Evolutionary conservation across 2,888 invertebrate genomes (phyloP).

Genomic region (Odontocerum albicorne): DNA sequence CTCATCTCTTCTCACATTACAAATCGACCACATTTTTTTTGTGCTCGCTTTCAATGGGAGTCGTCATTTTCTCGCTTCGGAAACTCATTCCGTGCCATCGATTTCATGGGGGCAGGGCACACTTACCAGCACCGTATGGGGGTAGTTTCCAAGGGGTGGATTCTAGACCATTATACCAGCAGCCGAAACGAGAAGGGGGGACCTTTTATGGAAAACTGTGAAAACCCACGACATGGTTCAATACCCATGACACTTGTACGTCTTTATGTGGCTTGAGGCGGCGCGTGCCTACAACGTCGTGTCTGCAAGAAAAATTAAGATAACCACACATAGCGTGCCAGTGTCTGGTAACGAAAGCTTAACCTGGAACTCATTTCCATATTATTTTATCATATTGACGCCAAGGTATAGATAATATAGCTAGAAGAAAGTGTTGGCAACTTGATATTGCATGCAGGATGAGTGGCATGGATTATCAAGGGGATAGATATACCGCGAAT

Average conservation of each 20-base stretch:
- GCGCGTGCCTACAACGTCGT: no score
- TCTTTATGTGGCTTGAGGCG: slow-evolving; percentile 26
- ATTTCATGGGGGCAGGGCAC: slow-evolving; percentile 25
- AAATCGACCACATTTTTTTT: background rate
- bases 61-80: slow-evolving; percentile 25
- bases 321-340: no score
- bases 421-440: no score
- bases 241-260: slow-evolving; percentile 33
- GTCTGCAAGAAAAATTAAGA: no score
- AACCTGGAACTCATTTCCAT: no score
- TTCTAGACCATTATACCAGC: slow-evolving; percentile 26
- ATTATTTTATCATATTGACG: no score
- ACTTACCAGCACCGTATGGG: slow-evolving; percentile 28
- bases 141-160: slow-evolving; percentile 22
- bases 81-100: slow-evolving; percentile 29
- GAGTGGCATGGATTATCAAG: no score
- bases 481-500: no score
- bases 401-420: no score
- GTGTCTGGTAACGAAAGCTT: no score
- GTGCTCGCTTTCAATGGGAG: slow-evolving; percentile 1
- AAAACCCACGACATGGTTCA: slow-evolving; percentile 31
- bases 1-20: slow-evolving; percentile 2
- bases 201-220: slow-evolving; percentile 36
- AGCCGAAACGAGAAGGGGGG: slow-evolving; percentile 6
- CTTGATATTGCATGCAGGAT: no score